These are phyloP conservation scores for Pterostichus niger DNA, from an alignment of 2,888 invertebrate genomes.

Conservation along the genomic window DNA sequence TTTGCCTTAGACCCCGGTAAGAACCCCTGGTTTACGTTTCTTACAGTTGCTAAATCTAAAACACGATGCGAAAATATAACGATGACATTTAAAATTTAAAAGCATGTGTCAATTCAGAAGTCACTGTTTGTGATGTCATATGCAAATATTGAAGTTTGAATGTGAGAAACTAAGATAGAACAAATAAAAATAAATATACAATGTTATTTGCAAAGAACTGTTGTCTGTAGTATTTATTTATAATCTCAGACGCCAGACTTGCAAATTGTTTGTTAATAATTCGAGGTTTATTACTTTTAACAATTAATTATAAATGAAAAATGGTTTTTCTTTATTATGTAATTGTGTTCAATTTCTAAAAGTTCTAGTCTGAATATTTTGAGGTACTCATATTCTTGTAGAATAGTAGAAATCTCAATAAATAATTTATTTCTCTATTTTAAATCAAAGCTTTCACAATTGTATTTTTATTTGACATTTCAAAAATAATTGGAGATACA, in stretches of 20 bases:
- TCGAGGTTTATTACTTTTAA: background rate
- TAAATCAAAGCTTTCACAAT: slow-evolving; percentile 27
- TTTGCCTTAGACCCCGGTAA: no score
- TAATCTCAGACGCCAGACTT: background rate
- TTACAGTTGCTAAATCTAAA: background rate
- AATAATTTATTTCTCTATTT: slow-evolving; percentile 41
- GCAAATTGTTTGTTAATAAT: no score
- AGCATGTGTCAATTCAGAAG: slow-evolving; percentile 5
- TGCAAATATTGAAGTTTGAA: slow-evolving; percentile 5
- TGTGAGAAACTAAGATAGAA: background rate
- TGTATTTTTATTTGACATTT: slow-evolving; percentile 40
- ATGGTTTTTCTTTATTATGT: background rate
- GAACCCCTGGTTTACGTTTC: background rate
- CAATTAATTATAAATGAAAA: background rate
- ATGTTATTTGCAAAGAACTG: background rate
- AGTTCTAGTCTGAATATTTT: slow-evolving; percentile 41
- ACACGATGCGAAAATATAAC: background rate
- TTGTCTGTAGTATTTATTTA: slow-evolving; percentile 6
- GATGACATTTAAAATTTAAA: slow-evolving; percentile 11
- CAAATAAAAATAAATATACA: background rate
- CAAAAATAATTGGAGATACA: slow-evolving; percentile 34
- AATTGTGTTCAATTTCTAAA: slow-evolving; percentile 30
- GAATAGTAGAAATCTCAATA: slow-evolving; percentile 23
- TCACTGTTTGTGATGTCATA: slow-evolving; percentile 6
- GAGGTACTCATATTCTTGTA: background rate